Evolutionary conservation across 92 coral and sea anemone genomes (phyloP), one percentile per base, ranked within the genome.

Genomic region (Zoanthus sociatus): DNA sequence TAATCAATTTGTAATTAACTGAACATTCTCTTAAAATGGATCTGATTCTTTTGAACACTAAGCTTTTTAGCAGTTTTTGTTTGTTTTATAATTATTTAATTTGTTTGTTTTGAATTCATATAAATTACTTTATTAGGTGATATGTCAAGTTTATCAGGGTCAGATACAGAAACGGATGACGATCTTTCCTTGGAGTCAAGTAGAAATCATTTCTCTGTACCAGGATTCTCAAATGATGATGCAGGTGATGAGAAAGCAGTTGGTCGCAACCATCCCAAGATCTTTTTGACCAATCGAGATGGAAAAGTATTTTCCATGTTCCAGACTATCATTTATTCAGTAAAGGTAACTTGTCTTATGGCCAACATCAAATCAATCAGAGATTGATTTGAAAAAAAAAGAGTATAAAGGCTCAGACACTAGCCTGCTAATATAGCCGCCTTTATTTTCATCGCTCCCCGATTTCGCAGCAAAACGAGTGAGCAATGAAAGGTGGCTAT

Each of bases 81-180:
- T 0, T 63, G 20, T 5, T 63, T 63, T 14, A 61, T 37, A 37
- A 37, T 37, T 37, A 37, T 37, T 37, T 37, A 37, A 37, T 16
- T 82, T 12, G 3, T 20, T 1, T 17, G 31, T 51, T 18, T 17
- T 68, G 8, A 58, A 67, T 48, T 18, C 26, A 6, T 46, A 69
- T 7, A n/a, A n/a, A n/a, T n/a, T n/a, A 26, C 26, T 26, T 26
- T 26, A 26, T 26, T 26, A 97, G 99, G 99, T 26, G 99, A 97
- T 55, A 73, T 97, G 30, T 97, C 99, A 68, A 97, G 99, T 70
- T 93, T 97, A 87, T 97, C 99, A 58, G 99, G 99, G 31, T 97
- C 99, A 47, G 99, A 97, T 42, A 90, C 97, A 11, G 89, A 86
- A 55, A 91, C 84, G 26, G 94, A 91, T 9, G 84, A 84, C n/a